Conservation (phyloP, 2,113 vertebrate species). For the Ceyx margarethae region DNA sequence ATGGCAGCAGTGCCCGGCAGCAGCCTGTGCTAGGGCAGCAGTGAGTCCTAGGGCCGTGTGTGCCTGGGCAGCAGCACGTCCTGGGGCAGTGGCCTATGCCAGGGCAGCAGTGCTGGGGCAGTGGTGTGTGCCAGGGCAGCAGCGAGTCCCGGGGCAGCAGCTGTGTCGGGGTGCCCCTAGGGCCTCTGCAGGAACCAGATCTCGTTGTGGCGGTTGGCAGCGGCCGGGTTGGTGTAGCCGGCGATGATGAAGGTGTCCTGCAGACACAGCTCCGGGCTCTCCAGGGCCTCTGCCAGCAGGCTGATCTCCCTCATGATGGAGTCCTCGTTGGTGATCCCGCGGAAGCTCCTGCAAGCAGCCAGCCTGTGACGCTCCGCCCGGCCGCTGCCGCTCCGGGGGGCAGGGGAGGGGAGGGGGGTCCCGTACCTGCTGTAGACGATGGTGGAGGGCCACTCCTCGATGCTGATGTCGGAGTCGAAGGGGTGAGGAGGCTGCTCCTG, state of each 20-base stretch:
- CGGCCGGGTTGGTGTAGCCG: constrained; percentile 87
- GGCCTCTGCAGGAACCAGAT: constrained; percentile 86
- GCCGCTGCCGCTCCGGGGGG: no score
- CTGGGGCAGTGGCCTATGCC: no score
- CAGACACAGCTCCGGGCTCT: constrained; percentile 67
- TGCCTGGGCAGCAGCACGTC: no score
- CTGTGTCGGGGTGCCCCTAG: no score
- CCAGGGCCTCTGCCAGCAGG: constrained; percentile 78
- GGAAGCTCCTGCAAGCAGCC: constrained; percentile 74
- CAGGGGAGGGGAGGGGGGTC: no score
- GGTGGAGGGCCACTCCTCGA: constrained; percentile 84
- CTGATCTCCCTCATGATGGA: constrained; percentile 80
- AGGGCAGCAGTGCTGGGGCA: no score
- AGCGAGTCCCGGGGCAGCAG: no score
- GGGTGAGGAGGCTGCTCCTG: constrained; percentile 83
- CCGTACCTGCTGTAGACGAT: constrained; percentile 81
- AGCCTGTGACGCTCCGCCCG: no score
- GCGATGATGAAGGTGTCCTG: constrained; percentile 85
- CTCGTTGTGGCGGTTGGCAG: constrained; percentile 82
- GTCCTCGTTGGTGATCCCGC: constrained; percentile 83
- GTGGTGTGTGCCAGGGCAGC: no score
- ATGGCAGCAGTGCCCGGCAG: no score
- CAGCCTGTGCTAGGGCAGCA: no score
- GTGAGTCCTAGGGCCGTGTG: no score
- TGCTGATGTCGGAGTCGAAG: constrained; percentile 74